phyloP scores from a whole-genome alignment of 2,888 invertebrate species.

The Liopterus haemorrhoidalis region DNA sequence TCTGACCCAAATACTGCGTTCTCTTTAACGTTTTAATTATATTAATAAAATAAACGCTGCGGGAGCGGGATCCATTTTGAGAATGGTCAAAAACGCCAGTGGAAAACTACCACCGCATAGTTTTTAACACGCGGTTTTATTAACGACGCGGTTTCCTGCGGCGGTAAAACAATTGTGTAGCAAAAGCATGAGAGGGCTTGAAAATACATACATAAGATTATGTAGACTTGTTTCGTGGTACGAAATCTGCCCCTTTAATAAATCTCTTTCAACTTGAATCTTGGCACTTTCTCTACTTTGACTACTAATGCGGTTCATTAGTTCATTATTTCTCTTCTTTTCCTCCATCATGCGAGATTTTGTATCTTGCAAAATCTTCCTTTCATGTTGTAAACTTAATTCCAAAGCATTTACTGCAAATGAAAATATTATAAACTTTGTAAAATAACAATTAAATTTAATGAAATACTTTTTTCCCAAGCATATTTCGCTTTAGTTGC shows the following conservation, averaged over 20 bases:
- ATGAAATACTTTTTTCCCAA: slow-evolving; percentile 48
- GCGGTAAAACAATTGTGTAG: background rate
- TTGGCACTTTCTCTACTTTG: slow-evolving; percentile 32
- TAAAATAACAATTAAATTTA: slow-evolving; percentile 15
- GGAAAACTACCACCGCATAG: no score
- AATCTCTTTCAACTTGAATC: slow-evolving; percentile 33
- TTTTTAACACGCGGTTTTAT: no score
- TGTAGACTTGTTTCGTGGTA: slow-evolving; percentile 32
- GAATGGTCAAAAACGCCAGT: no score
- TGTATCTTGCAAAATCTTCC: slow-evolving; percentile 32
- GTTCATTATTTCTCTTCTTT: slow-evolving; percentile 32
- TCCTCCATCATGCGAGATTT: slow-evolving; percentile 30
- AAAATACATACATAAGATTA: slow-evolving; percentile 29
- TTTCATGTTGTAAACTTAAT: slow-evolving; percentile 30
- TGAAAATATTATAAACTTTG: slow-evolving; percentile 6
- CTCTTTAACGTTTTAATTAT: no score
- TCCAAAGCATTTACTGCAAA: slow-evolving; percentile 31
- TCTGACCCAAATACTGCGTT: no score
- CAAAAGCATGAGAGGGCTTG: background rate
- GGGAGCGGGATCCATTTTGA: no score
- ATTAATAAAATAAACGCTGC: no score
- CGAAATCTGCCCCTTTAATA: slow-evolving; percentile 30
- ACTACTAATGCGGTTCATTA: slow-evolving; percentile 27
- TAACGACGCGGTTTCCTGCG: no score
- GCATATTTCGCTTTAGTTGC: slow-evolving; percentile 48